Base-by-base conservation (phyloP, 1,140 invertebrate species). In the Brachionus calyciflorus region DNA sequence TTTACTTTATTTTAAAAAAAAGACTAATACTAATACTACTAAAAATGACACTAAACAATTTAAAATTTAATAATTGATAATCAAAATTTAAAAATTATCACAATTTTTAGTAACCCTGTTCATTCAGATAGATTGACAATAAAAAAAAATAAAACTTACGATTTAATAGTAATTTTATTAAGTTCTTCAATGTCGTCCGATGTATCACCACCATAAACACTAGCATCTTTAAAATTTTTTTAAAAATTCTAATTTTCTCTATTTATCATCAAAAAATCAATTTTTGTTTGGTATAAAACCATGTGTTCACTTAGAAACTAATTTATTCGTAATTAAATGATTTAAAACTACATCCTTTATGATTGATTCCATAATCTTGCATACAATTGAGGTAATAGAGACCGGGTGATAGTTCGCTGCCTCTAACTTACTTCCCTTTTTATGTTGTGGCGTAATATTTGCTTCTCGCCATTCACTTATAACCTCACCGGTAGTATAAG, bases 131-230 rank as follows among this genome's bases (percentile, higher is more conserved):
- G n/a, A n/a, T n/a, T n/a, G n/a, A n/a, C n/a, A n/a, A n/a, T n/a
- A n/a, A n/a, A n/a, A n/a, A n/a, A n/a, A n/a, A n/a, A n/a, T n/a
- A n/a, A n/a, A n/a, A n/a, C n/a, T 79, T 79, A 84, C 83, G 79
- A 79, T 78, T 83, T 81, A 28, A 83, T 78, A 12, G 78, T 77
- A 9, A 82, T 55, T 24, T 80, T 80, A 41, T 81, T 83, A 7
- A 85, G 77, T 19, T 78, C 78, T 77, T 81, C 82, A 19, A 82
- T 57, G 77, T 81, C 81, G 46, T 83, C 82, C 24, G 75, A 49
- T 41, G 83, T 82, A 30, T 82, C 83, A 12, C 83, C 83, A 49
- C 79, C 78, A 5, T 84, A 80, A 21, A 81, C 78, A 60, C 83
- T 79, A 19, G 51, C 46, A 49, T 73, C 69, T 73, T 55, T 49